Base-by-base conservation (phyloP, 2,113 vertebrate genomes). In the Psilopsiagon aymara region DNA sequence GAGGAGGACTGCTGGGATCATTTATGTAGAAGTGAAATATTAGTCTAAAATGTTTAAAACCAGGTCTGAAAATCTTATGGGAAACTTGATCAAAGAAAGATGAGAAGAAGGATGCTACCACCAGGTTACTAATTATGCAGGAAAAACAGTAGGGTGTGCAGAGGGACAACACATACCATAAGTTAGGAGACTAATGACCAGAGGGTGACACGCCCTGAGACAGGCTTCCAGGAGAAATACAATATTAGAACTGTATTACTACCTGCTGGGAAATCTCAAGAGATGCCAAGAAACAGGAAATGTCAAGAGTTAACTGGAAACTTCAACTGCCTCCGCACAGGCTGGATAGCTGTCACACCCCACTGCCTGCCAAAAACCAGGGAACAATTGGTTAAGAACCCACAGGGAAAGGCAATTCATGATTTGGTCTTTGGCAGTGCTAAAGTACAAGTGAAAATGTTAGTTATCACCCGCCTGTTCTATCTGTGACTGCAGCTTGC, bases 261-360 rank as follows among this genome's bases (percentile, higher is more conserved):
- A 66, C 51, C 62, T 57, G 63, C 78, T 69, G 82, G 87, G 79
- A 92, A 76, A 88, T 17, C 70, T 64, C 62, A 73, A 69, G 39
- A 51, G 70, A 92, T 73, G 57, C 70, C 82, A 92, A 91, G 51
- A 91, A 91, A 15, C 62, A 89, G 89, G 66, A 95, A 95, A 82
- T 37, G 33, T 66, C 75, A 92, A 92, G 37, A 68, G 24, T 51
- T 51, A 91, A 89, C n/a, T 6, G 33, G 51, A 88, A 60, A 55
- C 47, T 91, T 88, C 20, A 82, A 4, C 31, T 70, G 59, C 53
- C 31, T 86, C 88, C 81, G 53, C 76, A 78, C 9, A 86, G 37
- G 46, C 60, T 70, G 43, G 31, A 28, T 35, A 81, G 60, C 62
- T 44, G 68, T 64, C 51, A 51, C 24, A 76, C 1, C 13, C 49